A percentile compares a stretch with the other conserved stretches of the same genome.
These are phyloP conservation scores for Aplysina aerophoba DNA, from an alignment of 37 sponge, comb jelly and placozoan species.

Conservation along the genomic window DNA sequence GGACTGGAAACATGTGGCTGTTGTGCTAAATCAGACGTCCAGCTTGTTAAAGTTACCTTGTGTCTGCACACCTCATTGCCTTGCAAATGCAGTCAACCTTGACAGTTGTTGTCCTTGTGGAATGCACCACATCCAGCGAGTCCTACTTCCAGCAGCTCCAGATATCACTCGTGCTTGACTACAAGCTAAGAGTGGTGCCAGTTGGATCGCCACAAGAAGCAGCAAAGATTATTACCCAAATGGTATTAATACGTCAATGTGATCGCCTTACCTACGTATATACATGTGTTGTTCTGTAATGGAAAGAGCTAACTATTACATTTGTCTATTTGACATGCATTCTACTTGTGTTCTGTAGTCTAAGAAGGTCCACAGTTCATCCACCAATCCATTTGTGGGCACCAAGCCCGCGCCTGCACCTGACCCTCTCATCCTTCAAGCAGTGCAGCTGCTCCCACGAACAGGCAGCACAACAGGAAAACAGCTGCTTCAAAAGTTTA, in stretches of 20 bases:
- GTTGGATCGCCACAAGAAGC: slow-evolving; percentile 6
- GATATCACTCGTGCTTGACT: not conserved
- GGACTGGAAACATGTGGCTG: not conserved
- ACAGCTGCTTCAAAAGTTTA: slow-evolving; percentile 17
- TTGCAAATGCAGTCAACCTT: slow-evolving; percentile 1
- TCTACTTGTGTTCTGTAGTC: no score
- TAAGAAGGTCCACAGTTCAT: slow-evolving; percentile 2
- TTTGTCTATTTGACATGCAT: no score
- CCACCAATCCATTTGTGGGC: not conserved
- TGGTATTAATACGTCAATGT: not conserved
- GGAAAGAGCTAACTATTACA: no score
- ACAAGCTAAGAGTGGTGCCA: not conserved
- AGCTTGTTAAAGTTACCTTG: not conserved
- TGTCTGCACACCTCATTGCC: not conserved
- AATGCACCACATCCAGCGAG: slow-evolving; percentile 2
- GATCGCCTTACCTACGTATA: no score
- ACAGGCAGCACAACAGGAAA: slow-evolving; percentile 19
- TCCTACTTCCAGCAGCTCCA: slow-evolving; percentile 9
- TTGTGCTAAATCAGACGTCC: no score
- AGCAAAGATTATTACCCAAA: not conserved
- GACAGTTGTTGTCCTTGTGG: slow-evolving; percentile 15
- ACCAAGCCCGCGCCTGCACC: not conserved
- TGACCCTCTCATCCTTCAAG: slow-evolving; percentile 9
- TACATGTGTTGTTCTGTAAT: no score
- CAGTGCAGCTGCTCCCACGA: slow-evolving; percentile 14